A percentile compares a stretch with the other conserved stretches of the same genome.
These are phyloP conservation scores for Gallirallus australis DNA, from an alignment of 2,797 vertebrate species.

Conservation along the genomic window DNA sequence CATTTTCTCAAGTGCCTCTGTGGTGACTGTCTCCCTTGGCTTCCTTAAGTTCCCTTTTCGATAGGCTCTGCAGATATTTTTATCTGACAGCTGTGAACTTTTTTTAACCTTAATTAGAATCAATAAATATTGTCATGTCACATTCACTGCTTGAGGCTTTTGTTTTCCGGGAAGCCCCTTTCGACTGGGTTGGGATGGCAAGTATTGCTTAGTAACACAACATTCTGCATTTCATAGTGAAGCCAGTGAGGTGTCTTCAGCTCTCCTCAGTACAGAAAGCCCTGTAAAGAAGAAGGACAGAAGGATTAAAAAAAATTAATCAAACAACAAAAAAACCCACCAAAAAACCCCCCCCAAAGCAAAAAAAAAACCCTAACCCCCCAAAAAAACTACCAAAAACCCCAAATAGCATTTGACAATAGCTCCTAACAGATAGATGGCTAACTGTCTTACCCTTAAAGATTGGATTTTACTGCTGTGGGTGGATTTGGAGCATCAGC, in stretches of 20 bases:
- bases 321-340: too few relatives aligned
- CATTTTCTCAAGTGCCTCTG: constrained; percentile 90
- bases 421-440: background rate
- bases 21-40: constrained; percentile 75
- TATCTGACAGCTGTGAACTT: constrained; percentile 67
- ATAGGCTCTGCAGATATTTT: constrained; percentile 63
- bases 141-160: background rate
- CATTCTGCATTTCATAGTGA: background rate
- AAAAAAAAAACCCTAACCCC: too few relatives aligned
- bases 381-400: background rate
- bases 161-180: background rate
- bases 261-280: background rate
- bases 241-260: background rate
- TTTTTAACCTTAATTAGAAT: constrained; percentile 64
- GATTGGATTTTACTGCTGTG: background rate
- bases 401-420: background rate
- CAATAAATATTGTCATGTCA: constrained; percentile 70
- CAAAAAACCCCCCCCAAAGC: background rate
- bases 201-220: background rate
- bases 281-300: background rate
- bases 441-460: background rate
- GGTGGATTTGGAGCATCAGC: background rate
- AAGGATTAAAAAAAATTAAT: background rate
- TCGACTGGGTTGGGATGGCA: background rate
- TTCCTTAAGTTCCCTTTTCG: constrained; percentile 57